Conservation (phyloP, 1,140 invertebrate genomes). For the Calliphora vicina region DNA sequence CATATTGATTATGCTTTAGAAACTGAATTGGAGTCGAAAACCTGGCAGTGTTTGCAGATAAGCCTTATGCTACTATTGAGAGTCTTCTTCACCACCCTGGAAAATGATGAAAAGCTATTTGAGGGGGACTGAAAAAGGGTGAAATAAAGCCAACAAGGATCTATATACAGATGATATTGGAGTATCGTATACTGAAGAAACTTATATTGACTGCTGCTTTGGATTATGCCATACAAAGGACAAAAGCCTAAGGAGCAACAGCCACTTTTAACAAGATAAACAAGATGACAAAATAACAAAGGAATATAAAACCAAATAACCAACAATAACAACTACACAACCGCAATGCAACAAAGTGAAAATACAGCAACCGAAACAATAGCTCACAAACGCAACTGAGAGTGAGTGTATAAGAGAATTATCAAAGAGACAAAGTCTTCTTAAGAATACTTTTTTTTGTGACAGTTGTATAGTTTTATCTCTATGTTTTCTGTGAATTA, state of each 20-base stretch:
- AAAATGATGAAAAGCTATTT: conserved; percentile 64
- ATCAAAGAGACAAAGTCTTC: not conserved
- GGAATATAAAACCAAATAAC: not conserved
- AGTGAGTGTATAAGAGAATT: not conserved
- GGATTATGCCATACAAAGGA: conserved; percentile 68
- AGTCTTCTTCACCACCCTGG: conserved; percentile 71
- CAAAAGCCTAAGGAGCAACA: conserved; percentile 62
- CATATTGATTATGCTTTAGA: conserved; percentile 70
- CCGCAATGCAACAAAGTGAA: not conserved
- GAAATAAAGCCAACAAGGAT: conserved; percentile 48
- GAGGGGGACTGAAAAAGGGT: conserved; percentile 51
- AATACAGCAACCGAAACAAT: not conserved
- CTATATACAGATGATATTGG: conserved; percentile 64
- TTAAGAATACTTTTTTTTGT: too few species aligned
- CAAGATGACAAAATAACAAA: not conserved
- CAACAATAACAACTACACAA: not conserved
- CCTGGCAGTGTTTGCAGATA: conserved; percentile 73
- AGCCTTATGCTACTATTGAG: conserved; percentile 72
- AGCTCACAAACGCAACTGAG: not conserved
- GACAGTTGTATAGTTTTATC: not conserved
- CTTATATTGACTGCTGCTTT: conserved; percentile 69
- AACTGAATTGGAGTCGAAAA: conserved; percentile 72
- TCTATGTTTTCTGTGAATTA: not conserved
- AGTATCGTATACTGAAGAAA: conserved; percentile 73
- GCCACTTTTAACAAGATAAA: not conserved